phyloP scores from a whole-genome alignment of 2,797 vertebrate genomes.

The Neostethus bicornis region DNA sequence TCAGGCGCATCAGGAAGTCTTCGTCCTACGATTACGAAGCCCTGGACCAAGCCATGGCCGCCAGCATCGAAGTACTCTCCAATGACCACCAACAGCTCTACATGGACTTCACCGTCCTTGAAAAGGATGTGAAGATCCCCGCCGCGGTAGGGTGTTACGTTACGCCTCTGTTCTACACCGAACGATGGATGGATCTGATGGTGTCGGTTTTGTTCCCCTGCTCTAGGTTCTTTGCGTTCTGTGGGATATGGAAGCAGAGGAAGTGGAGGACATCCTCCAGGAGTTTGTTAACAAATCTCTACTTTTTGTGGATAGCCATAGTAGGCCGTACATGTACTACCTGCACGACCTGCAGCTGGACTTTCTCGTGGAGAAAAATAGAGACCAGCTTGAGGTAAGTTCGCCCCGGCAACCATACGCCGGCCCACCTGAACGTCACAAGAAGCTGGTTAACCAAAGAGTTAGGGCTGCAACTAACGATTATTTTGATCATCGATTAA shows the following conservation, averaged over 20 bases:
- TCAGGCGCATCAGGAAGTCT: constrained; percentile 93
- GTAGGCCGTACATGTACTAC: constrained; percentile 89
- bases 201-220: neutral
- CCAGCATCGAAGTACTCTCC: constrained; percentile 91
- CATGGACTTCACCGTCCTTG: constrained; percentile 89
- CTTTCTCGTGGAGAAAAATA: constrained; percentile 94
- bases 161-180: too few species aligned
- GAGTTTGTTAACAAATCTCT: constrained; percentile 97
- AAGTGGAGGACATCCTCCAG: constrained; percentile 94
- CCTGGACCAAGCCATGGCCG: constrained; percentile 97
- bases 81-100: constrained; percentile 86
- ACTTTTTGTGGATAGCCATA: constrained; percentile 89
- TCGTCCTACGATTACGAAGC: constrained; percentile 98
- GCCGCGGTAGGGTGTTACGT: too few species aligned
- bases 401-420: too few species aligned
- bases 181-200: neutral
- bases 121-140: constrained; percentile 93
- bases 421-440: too few species aligned
- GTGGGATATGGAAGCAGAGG: constrained; percentile 93
- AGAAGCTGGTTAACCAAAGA: too few species aligned
- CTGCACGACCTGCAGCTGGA: constrained; percentile 97
- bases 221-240: constrained; percentile 90
- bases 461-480: too few species aligned
- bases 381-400: constrained; percentile 83
- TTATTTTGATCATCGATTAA: too few species aligned